A percentile compares a stretch with the other conserved stretches of the same genome.
Evolutionary conservation across 2,888 invertebrate genomes (phyloP).

Genomic region (Cerastis rubricosa): DNA sequence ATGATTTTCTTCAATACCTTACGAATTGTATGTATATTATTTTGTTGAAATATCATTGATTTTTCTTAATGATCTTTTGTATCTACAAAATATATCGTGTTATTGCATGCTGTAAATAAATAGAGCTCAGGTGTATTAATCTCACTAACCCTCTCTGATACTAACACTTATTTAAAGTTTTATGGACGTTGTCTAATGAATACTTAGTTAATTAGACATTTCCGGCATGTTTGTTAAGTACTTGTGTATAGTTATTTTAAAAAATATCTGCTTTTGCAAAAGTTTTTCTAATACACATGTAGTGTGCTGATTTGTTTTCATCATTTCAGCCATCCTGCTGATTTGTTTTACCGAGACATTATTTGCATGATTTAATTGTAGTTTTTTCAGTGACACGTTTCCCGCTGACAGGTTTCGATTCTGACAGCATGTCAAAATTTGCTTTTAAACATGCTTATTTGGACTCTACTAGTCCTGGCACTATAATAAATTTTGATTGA

Average conservation of each 20-base stretch:
- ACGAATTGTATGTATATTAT: neutral
- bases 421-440: neutral
- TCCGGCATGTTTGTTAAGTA: neutral
- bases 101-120: neutral
- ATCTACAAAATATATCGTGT: neutral
- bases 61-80: neutral
- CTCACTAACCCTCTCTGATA: neutral
- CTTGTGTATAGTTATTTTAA: neutral
- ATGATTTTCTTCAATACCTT: neutral
- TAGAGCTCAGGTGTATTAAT: neutral
- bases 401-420: neutral
- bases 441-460: neutral
- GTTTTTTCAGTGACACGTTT: neutral
- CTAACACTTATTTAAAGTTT: neutral
- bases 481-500: neutral
- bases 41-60: neutral
- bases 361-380: neutral
- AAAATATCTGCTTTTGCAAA: neutral
- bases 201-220: too few species aligned
- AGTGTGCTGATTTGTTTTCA: neutral
- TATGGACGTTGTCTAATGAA: neutral
- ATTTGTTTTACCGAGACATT: neutral
- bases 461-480: neutral
- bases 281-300: neutral
- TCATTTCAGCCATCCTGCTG: too few species aligned